Conservation (phyloP, 2,797 vertebrate species). For the Phataginus tricuspis region DNA sequence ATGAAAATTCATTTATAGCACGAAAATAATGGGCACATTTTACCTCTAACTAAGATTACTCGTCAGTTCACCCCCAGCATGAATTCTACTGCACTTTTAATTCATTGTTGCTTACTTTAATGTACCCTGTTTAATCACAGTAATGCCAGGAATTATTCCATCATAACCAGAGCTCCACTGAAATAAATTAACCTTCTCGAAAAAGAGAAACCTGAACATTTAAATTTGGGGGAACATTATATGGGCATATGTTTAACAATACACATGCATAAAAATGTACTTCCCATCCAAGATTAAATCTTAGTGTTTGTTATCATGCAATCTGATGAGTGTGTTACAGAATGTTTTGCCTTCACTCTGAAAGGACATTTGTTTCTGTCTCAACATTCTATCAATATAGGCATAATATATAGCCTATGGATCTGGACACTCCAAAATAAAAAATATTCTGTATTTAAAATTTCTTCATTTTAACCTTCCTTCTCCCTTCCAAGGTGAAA, state of each 20-base stretch:
- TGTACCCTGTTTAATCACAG: conserved; percentile 80
- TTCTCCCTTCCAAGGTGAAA: background rate
- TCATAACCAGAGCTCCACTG: conserved; percentile 74
- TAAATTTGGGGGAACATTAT: background rate
- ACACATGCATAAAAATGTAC: background rate
- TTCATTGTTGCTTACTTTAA: conserved; percentile 84
- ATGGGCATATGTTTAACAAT: background rate
- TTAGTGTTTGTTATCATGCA: background rate
- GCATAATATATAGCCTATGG: background rate
- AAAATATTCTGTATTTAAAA: background rate
- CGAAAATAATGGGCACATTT: conserved; percentile 83
- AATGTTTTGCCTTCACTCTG: background rate
- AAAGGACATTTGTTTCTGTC: conserved; percentile 24
- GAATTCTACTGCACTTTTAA: conserved; percentile 83
- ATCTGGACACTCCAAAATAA: background rate
- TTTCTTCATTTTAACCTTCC: background rate
- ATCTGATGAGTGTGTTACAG: background rate
- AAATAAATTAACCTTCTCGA: conserved; percentile 78
- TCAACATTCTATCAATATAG: background rate
- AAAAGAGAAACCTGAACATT: conserved; percentile 54
- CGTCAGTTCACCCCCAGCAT: conserved; percentile 83
- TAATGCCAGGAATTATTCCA: conserved; percentile 79
- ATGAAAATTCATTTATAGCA: conserved; percentile 80
- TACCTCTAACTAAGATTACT: conserved; percentile 86
- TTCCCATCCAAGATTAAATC: conserved; percentile 25